These are phyloP conservation scores for Ochlodes sylvanus DNA, from an alignment of 2,888 invertebrate genomes.

Conservation along the genomic window DNA sequence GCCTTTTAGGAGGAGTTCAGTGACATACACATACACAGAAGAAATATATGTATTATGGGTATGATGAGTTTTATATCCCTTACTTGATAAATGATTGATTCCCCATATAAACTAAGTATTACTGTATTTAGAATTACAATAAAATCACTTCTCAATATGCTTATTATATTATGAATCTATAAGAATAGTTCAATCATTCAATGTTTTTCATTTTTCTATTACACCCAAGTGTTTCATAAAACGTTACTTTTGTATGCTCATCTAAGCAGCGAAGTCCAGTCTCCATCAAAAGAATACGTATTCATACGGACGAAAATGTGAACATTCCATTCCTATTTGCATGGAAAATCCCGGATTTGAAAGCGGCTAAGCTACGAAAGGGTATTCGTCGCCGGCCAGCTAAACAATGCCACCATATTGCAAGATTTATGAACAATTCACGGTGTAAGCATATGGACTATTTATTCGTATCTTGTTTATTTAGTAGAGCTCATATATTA, in stretches of 20 bases:
- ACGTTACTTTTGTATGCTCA: background rate
- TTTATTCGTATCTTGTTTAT: conserved; percentile 65
- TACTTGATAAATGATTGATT: too few relatives aligned
- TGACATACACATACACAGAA: too few relatives aligned
- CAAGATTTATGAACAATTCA: conserved; percentile 82
- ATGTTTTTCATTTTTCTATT: background rate
- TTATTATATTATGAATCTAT: too few relatives aligned
- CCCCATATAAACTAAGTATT: too few relatives aligned
- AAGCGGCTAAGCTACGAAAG: conserved; percentile 55
- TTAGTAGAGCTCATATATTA: background rate
- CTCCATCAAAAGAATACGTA: conserved; percentile 4
- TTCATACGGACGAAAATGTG: conserved; percentile 21
- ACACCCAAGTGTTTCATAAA: background rate
- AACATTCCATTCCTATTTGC: conserved; percentile 29
- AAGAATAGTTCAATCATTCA: background rate
- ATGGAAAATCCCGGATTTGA: conserved; percentile 43
- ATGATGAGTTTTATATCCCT: too few relatives aligned
- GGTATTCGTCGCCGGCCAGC: conserved; percentile 61
- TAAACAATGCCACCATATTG: conserved; percentile 77
- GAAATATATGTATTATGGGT: too few relatives aligned
- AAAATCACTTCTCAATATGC: too few relatives aligned
- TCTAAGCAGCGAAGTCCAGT: conserved; percentile 11
- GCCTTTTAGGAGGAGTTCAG: too few relatives aligned
- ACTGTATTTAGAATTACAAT: too few relatives aligned
- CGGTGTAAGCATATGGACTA: conserved; percentile 78